Evolutionary conservation across 2,888 invertebrate species (phyloP).

Genomic region (Aspidapion aeneum): DNA sequence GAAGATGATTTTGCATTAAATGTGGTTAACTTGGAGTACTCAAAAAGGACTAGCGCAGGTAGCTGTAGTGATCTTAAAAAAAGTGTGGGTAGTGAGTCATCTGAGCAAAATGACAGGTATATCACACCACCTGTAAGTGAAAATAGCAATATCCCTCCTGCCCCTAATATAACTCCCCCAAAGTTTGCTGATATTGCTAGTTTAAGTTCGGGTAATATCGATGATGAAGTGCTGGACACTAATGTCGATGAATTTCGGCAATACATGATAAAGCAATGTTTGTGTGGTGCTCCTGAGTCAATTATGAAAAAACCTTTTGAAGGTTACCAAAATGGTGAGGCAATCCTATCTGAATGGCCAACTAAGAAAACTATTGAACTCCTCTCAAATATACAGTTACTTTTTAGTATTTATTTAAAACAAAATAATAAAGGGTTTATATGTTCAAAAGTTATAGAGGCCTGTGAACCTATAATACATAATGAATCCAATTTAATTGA

Average conservation of each 20-base stretch:
- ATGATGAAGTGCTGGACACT: conserved; percentile 23
- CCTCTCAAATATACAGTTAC: conserved; percentile 76
- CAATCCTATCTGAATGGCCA: conserved; percentile 60
- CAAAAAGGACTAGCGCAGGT: conserved; percentile 29
- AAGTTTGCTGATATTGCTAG: conserved; percentile 14
- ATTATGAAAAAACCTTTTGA: conserved; percentile 69
- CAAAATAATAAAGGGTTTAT: conserved; percentile 80
- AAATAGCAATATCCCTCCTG: conserved; percentile 27
- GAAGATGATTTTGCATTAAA: conserved; percentile 42
- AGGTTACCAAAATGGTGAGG: conserved; percentile 53
- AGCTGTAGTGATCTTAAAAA: conserved; percentile 27
- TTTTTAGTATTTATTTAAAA: conserved; percentile 81
- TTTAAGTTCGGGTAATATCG: conserved; percentile 9
- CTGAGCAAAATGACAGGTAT: conserved; percentile 21
- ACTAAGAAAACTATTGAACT: conserved; percentile 70
- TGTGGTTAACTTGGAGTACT: conserved; percentile 35
- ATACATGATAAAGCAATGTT: conserved; percentile 69
- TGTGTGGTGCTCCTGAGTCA: conserved; percentile 72
- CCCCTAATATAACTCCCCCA: conserved; percentile 33
- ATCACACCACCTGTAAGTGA: conserved; percentile 25
- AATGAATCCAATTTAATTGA: conserved; percentile 83
- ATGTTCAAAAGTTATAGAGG: conserved; percentile 75
- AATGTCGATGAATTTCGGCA: conserved; percentile 56
- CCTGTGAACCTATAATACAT: conserved; percentile 74
- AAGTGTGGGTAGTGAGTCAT: conserved; percentile 28